Conservation (phyloP, 2,113 vertebrate species). For the Ranitomeya imitator region DNA sequence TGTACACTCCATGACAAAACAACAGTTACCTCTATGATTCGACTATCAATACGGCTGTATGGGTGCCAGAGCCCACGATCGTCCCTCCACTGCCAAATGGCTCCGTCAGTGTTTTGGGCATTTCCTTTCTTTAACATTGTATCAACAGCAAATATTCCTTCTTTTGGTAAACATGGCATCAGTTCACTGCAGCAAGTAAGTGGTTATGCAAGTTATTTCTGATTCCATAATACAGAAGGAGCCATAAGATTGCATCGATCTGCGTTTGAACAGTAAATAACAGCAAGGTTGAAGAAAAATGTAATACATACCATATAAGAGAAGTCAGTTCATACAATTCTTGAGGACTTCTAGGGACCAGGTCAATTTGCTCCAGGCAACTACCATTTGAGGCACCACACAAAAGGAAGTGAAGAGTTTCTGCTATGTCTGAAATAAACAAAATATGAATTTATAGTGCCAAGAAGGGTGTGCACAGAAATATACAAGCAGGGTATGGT, state of each 20-base stretch:
- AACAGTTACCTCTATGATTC: slow-evolving; percentile 95
- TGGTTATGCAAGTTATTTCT: no score
- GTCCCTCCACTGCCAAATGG: slow-evolving; percentile 98
- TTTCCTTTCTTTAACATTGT: slow-evolving; percentile 98
- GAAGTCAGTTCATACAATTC: slow-evolving; percentile 98
- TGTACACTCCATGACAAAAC: slow-evolving; percentile 53
- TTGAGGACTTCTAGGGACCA: slow-evolving; percentile 95
- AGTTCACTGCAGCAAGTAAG: slow-evolving; percentile 81
- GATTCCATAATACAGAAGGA: not conserved
- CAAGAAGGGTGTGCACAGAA: not conserved
- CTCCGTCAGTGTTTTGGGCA: slow-evolving; percentile 93
- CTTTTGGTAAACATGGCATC: slow-evolving; percentile 98
- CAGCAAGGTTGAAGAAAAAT: not conserved
- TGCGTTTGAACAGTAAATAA: not conserved
- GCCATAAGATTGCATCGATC: not conserved
- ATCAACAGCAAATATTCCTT: slow-evolving; percentile 98
- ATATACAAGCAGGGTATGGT: not conserved
- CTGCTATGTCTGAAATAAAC: slow-evolving; percentile 86
- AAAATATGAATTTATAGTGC: not conserved
- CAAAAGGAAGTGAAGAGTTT: slow-evolving; percentile 95
- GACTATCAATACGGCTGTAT: slow-evolving; percentile 97
- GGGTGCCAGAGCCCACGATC: slow-evolving; percentile 98
- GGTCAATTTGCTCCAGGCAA: slow-evolving; percentile 97
- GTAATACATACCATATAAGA: slow-evolving; percentile 91
- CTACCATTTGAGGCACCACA: slow-evolving; percentile 96